Conservation (phyloP, 2,797 vertebrate species). For the Enteromius unitaeniatus region DNA sequence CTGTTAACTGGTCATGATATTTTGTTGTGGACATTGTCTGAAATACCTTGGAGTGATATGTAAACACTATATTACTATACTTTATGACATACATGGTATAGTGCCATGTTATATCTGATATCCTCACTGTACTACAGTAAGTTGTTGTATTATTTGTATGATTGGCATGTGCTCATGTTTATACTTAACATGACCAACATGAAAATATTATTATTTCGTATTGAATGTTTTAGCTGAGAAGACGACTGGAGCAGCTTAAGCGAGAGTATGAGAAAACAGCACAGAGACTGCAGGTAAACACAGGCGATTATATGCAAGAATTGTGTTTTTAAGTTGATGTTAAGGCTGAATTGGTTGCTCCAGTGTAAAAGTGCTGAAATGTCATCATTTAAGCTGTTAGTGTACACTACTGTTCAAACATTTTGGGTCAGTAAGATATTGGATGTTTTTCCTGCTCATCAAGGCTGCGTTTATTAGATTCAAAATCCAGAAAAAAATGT, state of each 20-base stretch:
- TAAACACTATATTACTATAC: neutral
- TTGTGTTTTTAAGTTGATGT: neutral
- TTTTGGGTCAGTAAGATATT: too few species aligned
- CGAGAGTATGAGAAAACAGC: conserved; percentile 59
- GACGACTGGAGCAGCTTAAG: conserved; percentile 55
- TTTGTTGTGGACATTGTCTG: neutral
- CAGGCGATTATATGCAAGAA: neutral
- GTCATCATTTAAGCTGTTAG: neutral
- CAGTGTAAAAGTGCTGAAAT: too few species aligned
- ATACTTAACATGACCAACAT: neutral
- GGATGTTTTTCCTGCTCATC: too few species aligned
- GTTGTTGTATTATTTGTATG: neutral
- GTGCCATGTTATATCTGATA: neutral
- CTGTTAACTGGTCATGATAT: neutral
- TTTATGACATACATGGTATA: neutral
- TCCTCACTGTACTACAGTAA: neutral
- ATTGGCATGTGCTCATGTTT: neutral
- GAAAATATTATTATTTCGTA: neutral
- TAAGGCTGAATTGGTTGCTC: neutral
- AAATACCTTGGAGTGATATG: neutral
- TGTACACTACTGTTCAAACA: too few species aligned
- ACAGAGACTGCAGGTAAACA: conserved; percentile 51
- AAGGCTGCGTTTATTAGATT: too few species aligned
- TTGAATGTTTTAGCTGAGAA: conserved; percentile 37
- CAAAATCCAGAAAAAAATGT: too few species aligned